Conservation (phyloP, 1,140 invertebrate genomes). For the Kradibia gibbosae region DNA sequence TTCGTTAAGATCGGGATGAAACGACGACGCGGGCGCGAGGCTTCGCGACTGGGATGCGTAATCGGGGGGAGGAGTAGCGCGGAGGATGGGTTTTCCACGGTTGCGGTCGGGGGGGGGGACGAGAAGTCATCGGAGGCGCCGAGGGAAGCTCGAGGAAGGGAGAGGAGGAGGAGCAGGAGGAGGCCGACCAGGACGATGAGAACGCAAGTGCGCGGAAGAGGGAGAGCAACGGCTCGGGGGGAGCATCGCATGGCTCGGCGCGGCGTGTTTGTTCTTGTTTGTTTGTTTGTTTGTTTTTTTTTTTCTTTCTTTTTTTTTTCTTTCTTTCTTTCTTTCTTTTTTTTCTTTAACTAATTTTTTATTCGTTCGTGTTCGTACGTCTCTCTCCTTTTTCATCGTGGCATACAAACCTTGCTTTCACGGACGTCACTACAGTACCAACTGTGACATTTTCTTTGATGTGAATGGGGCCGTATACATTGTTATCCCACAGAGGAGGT, state of each 20-base stretch:
- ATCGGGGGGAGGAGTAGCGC: no score
- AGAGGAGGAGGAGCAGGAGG: background rate
- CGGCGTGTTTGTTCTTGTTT: conserved; percentile 59
- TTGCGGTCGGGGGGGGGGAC: no score
- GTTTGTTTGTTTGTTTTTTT: no score
- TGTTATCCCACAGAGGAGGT: conserved; percentile 94
- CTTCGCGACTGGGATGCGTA: no score
- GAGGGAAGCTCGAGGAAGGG: background rate
- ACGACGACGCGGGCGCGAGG: no score
- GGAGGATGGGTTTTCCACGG: no score
- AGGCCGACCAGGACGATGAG: background rate
- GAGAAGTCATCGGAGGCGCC: no score
- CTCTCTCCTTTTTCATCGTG: conserved; percentile 71
- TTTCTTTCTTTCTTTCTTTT: no score
- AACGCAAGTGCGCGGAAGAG: background rate
- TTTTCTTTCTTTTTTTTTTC: no score
- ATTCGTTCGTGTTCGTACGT: no score
- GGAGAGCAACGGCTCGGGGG: background rate
- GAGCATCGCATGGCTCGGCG: conserved; percentile 63
- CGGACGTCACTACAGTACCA: conserved; percentile 95
- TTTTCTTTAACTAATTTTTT: no score
- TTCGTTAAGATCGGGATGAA: no score
- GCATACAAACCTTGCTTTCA: conserved; percentile 97
- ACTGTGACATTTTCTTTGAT: conserved; percentile 98
- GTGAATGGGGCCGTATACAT: conserved; percentile 94